Conservation (phyloP, 2,888 invertebrate species). For the Bugula neritina region DNA sequence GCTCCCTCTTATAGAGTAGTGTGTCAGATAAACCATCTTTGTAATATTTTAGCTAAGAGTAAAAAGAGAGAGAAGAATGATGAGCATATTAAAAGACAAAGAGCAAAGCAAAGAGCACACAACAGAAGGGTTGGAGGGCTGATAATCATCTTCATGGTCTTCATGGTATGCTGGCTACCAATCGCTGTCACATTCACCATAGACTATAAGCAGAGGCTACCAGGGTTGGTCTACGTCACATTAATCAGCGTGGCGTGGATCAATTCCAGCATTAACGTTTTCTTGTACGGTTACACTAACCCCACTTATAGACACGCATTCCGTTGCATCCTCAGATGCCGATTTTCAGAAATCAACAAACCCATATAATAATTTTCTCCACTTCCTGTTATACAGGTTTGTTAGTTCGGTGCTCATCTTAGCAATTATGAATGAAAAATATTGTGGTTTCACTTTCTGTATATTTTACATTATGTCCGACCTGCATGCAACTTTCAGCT, state of each 20-base stretch:
- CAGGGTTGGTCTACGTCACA: constrained; percentile 4
- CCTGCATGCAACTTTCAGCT: no score
- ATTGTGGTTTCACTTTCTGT: no score
- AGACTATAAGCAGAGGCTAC: constrained; percentile 5
- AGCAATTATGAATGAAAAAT: no score
- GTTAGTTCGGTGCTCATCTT: no score
- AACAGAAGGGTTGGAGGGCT: neutral
- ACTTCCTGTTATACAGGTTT: no score
- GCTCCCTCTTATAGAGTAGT: no score
- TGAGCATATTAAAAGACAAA: constrained; percentile 6
- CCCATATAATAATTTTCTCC: no score
- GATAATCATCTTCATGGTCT: neutral
- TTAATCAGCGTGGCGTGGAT: constrained; percentile 22
- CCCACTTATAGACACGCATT: constrained; percentile 8
- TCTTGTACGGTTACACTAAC: constrained; percentile 17
- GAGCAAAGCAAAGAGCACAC: constrained; percentile 18
- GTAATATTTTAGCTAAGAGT: neutral
- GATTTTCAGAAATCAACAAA: constrained; percentile 17
- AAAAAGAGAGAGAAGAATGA: neutral
- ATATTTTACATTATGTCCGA: no score
- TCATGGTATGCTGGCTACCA: constrained; percentile 18
- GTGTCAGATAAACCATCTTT: no score
- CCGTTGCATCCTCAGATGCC: neutral
- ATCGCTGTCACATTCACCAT: constrained; percentile 15
- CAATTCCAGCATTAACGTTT: constrained; percentile 8